A percentile compares a stretch with the other conserved stretches of the same genome.
Evolutionary conservation across 1,140 invertebrate species (phyloP).

Genomic region (Metopolophium dirhodum): DNA sequence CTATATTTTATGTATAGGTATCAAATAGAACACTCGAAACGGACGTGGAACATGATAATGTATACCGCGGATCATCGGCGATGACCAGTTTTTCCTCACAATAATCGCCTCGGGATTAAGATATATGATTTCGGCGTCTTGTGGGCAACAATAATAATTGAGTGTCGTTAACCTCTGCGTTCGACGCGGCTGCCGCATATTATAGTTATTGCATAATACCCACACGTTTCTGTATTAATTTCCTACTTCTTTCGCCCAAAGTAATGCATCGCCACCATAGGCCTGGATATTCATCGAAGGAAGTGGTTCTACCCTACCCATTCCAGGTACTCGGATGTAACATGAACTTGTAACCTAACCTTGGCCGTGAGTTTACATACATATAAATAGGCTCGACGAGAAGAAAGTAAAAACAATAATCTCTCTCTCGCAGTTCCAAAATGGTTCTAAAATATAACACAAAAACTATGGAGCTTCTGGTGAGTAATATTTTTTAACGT

Average conservation of each 20-base stretch:
- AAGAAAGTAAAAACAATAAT: conserved; percentile 56
- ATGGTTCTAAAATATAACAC: neutral
- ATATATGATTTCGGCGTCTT: conserved; percentile 27
- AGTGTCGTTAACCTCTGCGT: conserved; percentile 45
- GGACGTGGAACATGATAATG: neutral
- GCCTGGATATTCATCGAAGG: neutral
- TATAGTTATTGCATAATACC: conserved; percentile 39
- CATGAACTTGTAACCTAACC: conserved; percentile 27
- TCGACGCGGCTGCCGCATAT: neutral
- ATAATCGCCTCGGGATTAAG: conserved; percentile 11
- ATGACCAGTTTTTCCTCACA: conserved; percentile 2
- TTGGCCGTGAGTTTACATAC: conserved; percentile 41
- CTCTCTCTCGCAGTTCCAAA: conserved; percentile 29
- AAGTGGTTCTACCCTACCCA: conserved; percentile 35
- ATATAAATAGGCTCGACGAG: conserved; percentile 45
- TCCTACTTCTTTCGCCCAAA: neutral
- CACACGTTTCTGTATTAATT: neutral
- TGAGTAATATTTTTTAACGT: neutral
- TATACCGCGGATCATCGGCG: neutral
- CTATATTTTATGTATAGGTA: neutral
- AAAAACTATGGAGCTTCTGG: neutral
- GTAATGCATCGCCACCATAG: neutral
- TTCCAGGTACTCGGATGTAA: neutral
- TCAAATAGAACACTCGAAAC: neutral
- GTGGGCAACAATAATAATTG: neutral